Percentiles rank a stretch among this genome's conserved stretches.
Conservation (phyloP, 2,113 vertebrate genomes). For the Crocuta crocuta region DNA sequence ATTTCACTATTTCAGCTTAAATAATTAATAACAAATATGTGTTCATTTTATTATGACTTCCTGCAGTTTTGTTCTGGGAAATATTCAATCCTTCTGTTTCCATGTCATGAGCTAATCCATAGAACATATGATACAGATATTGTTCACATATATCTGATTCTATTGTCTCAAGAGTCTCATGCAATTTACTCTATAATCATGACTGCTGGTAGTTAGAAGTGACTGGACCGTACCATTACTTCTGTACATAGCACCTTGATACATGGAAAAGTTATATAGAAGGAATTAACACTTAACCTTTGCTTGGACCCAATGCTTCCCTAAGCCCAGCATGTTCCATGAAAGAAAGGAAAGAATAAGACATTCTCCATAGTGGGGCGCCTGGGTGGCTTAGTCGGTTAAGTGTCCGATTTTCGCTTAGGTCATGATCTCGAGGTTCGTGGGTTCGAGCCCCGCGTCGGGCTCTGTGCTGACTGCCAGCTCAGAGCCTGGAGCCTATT, state of each 20-base stretch:
- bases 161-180: not conserved
- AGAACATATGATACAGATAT: not conserved
- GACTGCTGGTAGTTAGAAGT: not conserved
- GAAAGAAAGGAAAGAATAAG: not conserved
- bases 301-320: not conserved
- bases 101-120: not conserved
- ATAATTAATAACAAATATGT: not conserved
- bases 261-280: not conserved
- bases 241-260: not conserved
- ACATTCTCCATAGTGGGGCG: not conserved
- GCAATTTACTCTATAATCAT: not conserved
- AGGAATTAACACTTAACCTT: slow-evolving; percentile 31
- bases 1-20: not conserved
- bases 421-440: no score
- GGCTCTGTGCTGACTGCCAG: no score
- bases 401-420: no score
- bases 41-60: not conserved
- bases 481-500: no score
- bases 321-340: not conserved
- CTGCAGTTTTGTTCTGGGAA: not conserved
- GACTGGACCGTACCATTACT: not conserved
- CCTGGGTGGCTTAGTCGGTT: no score
- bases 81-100: not conserved
- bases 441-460: no score
- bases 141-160: not conserved